Evolutionary conservation across 2,797 vertebrate species (phyloP).

Genomic region (Darevskia nairensis): DNA sequence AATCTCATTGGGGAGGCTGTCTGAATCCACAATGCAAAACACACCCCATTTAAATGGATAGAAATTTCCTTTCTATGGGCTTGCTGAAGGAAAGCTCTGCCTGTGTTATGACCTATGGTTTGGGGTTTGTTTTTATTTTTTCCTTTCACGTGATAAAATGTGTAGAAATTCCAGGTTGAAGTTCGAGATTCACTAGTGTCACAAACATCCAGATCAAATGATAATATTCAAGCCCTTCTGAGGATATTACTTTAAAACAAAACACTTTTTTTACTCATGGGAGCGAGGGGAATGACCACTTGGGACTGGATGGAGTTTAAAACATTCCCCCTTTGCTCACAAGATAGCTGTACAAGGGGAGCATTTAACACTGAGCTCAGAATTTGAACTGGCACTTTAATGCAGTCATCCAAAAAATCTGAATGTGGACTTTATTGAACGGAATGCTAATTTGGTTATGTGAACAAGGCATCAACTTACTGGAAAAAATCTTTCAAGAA

Average conservation of each 20-base stretch:
- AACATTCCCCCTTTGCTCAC: background rate
- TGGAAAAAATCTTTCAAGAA: constrained; percentile 53
- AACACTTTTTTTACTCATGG: constrained; percentile 20
- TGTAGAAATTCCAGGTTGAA: constrained; percentile 40
- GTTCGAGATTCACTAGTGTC: constrained; percentile 60
- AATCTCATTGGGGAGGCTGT: background rate
- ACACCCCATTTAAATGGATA: background rate
- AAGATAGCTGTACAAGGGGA: background rate
- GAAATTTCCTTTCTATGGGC: background rate
- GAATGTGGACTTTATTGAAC: background rate
- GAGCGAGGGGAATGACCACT: constrained; percentile 24
- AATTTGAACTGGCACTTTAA: constrained; percentile 50
- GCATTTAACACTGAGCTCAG: constrained; percentile 7
- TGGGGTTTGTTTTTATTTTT: constrained; percentile 35
- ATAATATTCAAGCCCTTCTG: constrained; percentile 64
- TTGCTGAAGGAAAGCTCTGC: constrained; percentile 3
- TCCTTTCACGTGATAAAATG: constrained; percentile 53
- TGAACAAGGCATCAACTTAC: constrained; percentile 61
- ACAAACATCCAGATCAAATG: constrained; percentile 38
- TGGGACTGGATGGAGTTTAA: constrained; percentile 46
- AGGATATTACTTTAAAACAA: constrained; percentile 55
- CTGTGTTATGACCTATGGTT: constrained; percentile 31
- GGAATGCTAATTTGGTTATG: constrained; percentile 18
- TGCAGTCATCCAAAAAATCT: constrained; percentile 24
- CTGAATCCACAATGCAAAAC: background rate